phyloP scores from a whole-genome alignment of 2,113 vertebrate species.

The Hemicordylus capensis region DNA sequence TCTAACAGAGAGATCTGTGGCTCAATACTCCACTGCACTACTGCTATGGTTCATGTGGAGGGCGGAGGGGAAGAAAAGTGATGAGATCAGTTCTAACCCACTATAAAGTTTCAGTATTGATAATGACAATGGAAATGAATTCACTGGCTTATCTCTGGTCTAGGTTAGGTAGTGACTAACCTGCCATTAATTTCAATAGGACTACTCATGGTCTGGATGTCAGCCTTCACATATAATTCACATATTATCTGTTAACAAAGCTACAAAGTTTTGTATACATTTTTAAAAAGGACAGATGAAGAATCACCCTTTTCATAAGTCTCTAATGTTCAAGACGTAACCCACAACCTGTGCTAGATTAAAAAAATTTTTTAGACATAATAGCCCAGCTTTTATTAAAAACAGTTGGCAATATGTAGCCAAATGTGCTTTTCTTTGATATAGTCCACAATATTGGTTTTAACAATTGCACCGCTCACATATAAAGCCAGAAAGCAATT shows the following conservation, averaged over 20 bases:
- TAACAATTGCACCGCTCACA: conserved; percentile 8
- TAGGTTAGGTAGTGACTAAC: too few species aligned
- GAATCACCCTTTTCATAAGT: background rate
- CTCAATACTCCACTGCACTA: background rate
- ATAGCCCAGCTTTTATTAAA: background rate
- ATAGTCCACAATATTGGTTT: background rate
- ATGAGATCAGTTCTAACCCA: conserved; percentile 13
- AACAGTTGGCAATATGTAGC: conserved; percentile 9
- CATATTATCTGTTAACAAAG: conserved; percentile 37
- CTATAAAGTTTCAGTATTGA: background rate
- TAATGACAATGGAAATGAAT: background rate
- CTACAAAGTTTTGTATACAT: conserved; percentile 39
- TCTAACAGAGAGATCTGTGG: background rate
- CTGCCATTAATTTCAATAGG: too few species aligned
- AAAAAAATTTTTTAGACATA: background rate
- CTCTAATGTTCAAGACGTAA: conserved; percentile 13
- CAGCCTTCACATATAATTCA: conserved; percentile 32
- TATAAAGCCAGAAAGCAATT: conserved; percentile 12
- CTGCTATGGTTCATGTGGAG: background rate
- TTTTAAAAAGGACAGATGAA: conserved; percentile 18
- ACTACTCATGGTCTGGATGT: too few species aligned
- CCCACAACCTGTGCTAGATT: background rate
- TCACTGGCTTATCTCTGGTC: background rate
- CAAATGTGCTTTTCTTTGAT: background rate
- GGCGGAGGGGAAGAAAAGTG: conserved; percentile 5